Conservation (phyloP, 2,888 invertebrate species). For the Rhabditophanes sp. region DNA sequence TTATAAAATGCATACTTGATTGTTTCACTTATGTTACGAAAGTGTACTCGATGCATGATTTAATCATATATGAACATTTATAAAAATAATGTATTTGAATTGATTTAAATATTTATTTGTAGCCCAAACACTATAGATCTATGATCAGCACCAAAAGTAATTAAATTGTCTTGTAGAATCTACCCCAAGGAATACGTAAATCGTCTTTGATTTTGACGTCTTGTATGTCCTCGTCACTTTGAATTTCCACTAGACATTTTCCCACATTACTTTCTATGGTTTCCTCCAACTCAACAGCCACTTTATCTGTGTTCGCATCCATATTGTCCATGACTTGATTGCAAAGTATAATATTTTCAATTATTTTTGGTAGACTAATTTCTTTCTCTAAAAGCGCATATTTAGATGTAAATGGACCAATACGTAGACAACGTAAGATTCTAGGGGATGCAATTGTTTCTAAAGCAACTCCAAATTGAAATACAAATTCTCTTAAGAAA, state of each 20-base stretch:
- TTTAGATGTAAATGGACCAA: conserved; percentile 63
- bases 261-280: neutral
- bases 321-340: conserved; percentile 9
- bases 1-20: no score
- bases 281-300: conserved; percentile 7
- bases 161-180: conserved; percentile 10
- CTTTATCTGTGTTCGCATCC: conserved; percentile 4
- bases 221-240: neutral
- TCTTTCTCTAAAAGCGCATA: conserved; percentile 65
- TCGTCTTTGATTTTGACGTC: conserved; percentile 12
- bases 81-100: no score
- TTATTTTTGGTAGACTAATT: conserved; percentile 59
- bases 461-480: conserved; percentile 65
- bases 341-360: conserved; percentile 27
- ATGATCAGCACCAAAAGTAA: neutral
- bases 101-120: no score
- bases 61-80: no score
- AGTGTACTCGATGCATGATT: no score
- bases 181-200: conserved; percentile 17
- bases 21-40: no score
- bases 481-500: conserved; percentile 58
- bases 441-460: conserved; percentile 66
- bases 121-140: no score
- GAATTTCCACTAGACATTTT: conserved; percentile 4
- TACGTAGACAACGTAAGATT: conserved; percentile 62